phyloP scores from a whole-genome alignment of 2,113 vertebrate genomes.

The Raja brachyura region DNA sequence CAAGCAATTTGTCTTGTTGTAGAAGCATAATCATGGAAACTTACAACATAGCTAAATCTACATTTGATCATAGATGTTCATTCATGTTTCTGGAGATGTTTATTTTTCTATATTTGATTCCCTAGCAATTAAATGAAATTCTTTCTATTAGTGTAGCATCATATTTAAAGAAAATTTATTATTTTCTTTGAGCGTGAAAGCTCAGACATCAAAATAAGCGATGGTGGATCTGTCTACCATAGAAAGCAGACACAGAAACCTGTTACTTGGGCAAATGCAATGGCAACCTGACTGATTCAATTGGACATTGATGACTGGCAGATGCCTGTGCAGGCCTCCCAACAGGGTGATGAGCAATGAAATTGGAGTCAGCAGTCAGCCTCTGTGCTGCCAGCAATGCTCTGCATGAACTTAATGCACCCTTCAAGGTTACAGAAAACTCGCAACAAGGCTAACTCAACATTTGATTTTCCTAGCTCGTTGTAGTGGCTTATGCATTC shows the following conservation, averaged over 20 bases:
- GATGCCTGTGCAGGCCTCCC: background rate
- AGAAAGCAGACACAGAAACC: background rate
- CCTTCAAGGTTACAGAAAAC: slow-evolving; percentile 11
- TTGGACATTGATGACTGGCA: slow-evolving; percentile 26
- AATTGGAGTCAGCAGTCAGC: background rate
- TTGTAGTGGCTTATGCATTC: background rate
- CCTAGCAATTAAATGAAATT: background rate
- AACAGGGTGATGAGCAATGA: background rate
- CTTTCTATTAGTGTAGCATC: background rate
- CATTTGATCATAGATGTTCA: background rate
- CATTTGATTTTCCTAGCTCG: background rate
- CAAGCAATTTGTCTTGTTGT: background rate
- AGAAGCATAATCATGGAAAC: too few species aligned
- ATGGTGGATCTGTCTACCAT: background rate
- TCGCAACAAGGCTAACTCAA: slow-evolving; percentile 13
- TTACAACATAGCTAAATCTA: too few species aligned
- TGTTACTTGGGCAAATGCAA: slow-evolving; percentile 21
- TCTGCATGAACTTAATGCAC: background rate
- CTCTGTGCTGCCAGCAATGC: slow-evolving; percentile 2
- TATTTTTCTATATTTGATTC: too few species aligned
- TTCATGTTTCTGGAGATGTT: background rate
- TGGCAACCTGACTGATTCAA: slow-evolving; percentile 29
- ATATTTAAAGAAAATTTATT: background rate
- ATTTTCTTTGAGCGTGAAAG: background rate
- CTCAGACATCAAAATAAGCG: background rate